These are phyloP conservation scores for Actenoides hombroni DNA, from an alignment of 2,113 vertebrate species.

Conservation along the genomic window DNA sequence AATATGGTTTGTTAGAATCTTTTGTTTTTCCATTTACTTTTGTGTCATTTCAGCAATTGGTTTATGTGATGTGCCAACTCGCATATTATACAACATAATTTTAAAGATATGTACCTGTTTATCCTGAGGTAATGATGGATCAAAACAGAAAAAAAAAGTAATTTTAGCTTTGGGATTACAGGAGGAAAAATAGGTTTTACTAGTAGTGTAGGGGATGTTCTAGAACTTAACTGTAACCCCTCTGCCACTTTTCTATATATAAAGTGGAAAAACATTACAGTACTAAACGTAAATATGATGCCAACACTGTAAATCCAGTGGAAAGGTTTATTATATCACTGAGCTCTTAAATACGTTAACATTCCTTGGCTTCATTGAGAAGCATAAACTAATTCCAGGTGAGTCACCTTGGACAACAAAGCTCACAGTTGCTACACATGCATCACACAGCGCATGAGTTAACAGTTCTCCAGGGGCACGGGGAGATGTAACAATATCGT, in stretches of 20 bases:
- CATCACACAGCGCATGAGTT: neutral
- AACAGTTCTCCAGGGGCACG: neutral
- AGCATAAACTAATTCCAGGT: constrained; percentile 27
- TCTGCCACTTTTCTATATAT: neutral
- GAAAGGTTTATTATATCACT: neutral
- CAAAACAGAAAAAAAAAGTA: neutral
- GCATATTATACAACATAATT: neutral
- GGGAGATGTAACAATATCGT: neutral
- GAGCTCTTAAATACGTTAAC: neutral
- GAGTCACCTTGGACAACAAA: constrained; percentile 29
- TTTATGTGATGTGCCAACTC: neutral
- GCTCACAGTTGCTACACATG: neutral
- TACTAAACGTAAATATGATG: neutral
- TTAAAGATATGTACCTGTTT: neutral
- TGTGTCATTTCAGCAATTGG: neutral
- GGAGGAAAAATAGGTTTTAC: neutral
- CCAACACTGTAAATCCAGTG: neutral
- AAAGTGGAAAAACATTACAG: neutral
- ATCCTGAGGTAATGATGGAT: neutral
- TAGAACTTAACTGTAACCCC: neutral
- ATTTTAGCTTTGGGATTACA: neutral
- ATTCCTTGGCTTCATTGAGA: constrained; percentile 3
- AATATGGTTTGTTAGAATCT: neutral
- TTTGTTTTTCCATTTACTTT: neutral
- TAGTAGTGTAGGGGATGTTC: neutral